A percentile compares a stretch with the other conserved stretches of the same genome.
Conservation (phyloP, 2,888 invertebrate genomes). For the Pseudoips prasinana region DNA sequence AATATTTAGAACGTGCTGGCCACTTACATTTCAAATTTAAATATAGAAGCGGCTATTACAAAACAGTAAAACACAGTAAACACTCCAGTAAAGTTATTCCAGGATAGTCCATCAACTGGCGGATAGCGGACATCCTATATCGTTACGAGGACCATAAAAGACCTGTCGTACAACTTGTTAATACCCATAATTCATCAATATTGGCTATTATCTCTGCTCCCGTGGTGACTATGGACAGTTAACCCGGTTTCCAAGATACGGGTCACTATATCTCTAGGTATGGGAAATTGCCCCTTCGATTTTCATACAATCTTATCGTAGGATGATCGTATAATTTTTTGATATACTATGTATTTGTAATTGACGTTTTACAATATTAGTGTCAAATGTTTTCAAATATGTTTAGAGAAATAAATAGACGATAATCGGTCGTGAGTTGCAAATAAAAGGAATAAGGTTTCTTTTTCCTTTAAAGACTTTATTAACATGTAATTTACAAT, state of each 20-base stretch:
- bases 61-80: neutral
- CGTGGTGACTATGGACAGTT: slow-evolving; percentile 50
- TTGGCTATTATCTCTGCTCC: slow-evolving; percentile 49
- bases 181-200: slow-evolving; percentile 59
- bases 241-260: slow-evolving; percentile 47
- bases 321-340: too few relatives aligned
- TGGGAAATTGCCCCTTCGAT: slow-evolving; percentile 6
- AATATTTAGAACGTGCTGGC: too few relatives aligned
- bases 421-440: too few relatives aligned
- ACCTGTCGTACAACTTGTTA: slow-evolving; percentile 38
- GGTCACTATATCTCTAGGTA: slow-evolving; percentile 28
- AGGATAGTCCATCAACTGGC: slow-evolving; percentile 42
- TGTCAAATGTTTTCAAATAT: too few relatives aligned
- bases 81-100: slow-evolving; percentile 24
- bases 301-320: too few relatives aligned
- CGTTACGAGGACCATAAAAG: slow-evolving; percentile 34
- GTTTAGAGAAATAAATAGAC: too few relatives aligned
- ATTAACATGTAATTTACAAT: too few relatives aligned
- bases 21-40: neutral
- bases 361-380: too few relatives aligned
- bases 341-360: too few relatives aligned
- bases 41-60: neutral
- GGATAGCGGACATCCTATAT: slow-evolving; percentile 45
- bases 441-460: too few relatives aligned
- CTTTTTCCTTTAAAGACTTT: too few relatives aligned